Evolutionary conservation across 37 sponge, comb jelly and placozoan genomes (phyloP).

Genomic region (Halichondria panicea): DNA sequence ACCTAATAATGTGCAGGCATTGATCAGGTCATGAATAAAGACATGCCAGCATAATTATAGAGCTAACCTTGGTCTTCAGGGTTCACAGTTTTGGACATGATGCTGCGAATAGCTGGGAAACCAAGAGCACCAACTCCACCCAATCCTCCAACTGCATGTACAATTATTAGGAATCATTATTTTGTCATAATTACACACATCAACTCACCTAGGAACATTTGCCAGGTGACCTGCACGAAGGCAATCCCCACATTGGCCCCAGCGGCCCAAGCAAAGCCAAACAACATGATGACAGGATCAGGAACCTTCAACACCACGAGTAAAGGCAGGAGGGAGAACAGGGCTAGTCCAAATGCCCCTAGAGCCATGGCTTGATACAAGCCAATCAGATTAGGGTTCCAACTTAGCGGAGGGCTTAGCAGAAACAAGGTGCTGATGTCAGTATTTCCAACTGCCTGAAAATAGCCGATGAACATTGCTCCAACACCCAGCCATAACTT

Average conservation of each 20-base stretch:
- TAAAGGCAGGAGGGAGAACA: not conserved
- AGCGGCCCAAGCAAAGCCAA: slow-evolving; percentile 1
- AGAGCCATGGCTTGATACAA: slow-evolving; percentile 5
- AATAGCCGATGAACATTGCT: slow-evolving; percentile 10
- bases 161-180: too few relatives aligned
- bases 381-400: slow-evolving; percentile 4
- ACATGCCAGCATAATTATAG: too few relatives aligned
- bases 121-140: not conserved
- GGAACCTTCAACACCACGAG: not conserved
- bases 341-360: not conserved
- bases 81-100: slow-evolving; percentile 7
- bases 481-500: too few relatives aligned
- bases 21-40: too few relatives aligned
- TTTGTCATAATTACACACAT: not conserved
- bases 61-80: slow-evolving; percentile 10
- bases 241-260: not conserved
- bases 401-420: not conserved
- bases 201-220: slow-evolving; percentile 1
- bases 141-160: slow-evolving; percentile 5
- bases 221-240: not conserved
- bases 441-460: not conserved
- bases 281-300: not conserved
- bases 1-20: too few relatives aligned
- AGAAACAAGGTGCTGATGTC: slow-evolving; percentile 9
- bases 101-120: slow-evolving; percentile 1